These are phyloP conservation scores for Taphrorychus bicolor DNA, from an alignment of 2,888 invertebrate species.

Conservation along the genomic window DNA sequence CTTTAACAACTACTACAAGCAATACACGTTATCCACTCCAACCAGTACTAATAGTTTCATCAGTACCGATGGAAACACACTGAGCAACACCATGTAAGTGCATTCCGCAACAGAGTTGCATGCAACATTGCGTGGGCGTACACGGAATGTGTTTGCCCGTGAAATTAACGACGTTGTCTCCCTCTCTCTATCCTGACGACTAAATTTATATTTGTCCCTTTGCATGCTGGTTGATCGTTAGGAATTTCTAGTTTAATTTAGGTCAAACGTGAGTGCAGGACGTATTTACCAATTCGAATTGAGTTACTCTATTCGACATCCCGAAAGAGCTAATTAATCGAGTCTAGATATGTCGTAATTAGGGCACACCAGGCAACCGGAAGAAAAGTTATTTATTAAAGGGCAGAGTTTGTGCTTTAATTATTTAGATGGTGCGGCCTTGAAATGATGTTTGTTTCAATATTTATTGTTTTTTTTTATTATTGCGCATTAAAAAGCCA, in stretches of 20 bases:
- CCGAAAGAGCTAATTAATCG: not conserved
- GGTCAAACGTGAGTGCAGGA: slow-evolving; percentile 9
- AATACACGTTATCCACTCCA: slow-evolving; percentile 47
- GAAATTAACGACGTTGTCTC: not conserved
- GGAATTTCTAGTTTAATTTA: slow-evolving; percentile 18
- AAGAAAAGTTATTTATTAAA: too few species aligned
- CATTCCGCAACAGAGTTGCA: not conserved
- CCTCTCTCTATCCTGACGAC: not conserved
- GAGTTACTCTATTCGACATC: slow-evolving; percentile 4
- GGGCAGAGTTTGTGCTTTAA: not conserved
- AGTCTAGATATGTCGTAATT: not conserved
- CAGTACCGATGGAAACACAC: slow-evolving; percentile 50
- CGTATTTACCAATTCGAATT: slow-evolving; percentile 6
- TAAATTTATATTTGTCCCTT: slow-evolving; percentile 13
- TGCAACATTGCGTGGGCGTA: not conserved
- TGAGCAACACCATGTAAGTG: slow-evolving; percentile 56
- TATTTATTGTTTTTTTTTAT: too few species aligned
- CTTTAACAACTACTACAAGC: slow-evolving; percentile 43
- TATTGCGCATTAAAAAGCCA: too few species aligned
- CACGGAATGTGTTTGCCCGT: not conserved
- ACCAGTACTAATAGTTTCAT: slow-evolving; percentile 43
- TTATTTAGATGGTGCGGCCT: too few species aligned
- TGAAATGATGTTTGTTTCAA: too few species aligned
- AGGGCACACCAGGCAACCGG: not conserved
- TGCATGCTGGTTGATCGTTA: slow-evolving; percentile 13